Evolutionary conservation across 2,113 vertebrate species (phyloP).

Genomic region (Muscicapa adusta): DNA sequence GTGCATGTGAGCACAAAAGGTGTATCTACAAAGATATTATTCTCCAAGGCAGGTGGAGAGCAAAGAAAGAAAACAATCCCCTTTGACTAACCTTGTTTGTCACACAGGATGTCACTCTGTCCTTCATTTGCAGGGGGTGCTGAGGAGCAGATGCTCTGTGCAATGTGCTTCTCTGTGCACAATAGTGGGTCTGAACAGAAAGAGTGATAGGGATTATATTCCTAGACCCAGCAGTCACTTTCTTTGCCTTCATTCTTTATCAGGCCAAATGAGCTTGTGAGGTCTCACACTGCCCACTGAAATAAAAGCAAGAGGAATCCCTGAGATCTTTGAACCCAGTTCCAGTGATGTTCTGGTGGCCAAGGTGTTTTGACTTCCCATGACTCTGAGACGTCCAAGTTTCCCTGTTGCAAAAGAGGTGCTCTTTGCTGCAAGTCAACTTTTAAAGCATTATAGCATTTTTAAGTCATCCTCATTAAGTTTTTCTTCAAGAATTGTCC

Average conservation of each 20-base stretch:
- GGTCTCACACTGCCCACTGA: not conserved
- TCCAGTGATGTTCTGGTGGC: not conserved
- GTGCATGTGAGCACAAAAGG: not conserved
- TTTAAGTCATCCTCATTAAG: not conserved
- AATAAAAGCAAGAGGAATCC: not conserved
- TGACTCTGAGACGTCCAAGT: not conserved
- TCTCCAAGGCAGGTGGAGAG: not conserved
- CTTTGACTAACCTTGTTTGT: not conserved
- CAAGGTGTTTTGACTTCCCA: not conserved
- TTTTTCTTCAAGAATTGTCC: not conserved
- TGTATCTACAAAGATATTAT: not conserved
- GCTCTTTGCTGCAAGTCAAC: not conserved
- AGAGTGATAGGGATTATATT: not conserved
- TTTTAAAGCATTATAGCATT: not conserved
- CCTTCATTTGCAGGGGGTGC: not conserved
- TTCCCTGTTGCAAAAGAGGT: not conserved
- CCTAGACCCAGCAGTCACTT: not conserved
- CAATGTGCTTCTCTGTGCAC: not conserved
- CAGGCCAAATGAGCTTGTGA: not conserved
- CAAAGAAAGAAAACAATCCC: not conserved
- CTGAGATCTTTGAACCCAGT: not conserved
- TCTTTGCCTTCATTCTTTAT: not conserved
- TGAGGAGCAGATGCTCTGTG: not conserved
- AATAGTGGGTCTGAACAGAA: not conserved
- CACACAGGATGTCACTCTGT: not conserved